These are phyloP conservation scores for Chydorus sphaericus DNA, from an alignment of 2,888 invertebrate species.

Conservation along the genomic window DNA sequence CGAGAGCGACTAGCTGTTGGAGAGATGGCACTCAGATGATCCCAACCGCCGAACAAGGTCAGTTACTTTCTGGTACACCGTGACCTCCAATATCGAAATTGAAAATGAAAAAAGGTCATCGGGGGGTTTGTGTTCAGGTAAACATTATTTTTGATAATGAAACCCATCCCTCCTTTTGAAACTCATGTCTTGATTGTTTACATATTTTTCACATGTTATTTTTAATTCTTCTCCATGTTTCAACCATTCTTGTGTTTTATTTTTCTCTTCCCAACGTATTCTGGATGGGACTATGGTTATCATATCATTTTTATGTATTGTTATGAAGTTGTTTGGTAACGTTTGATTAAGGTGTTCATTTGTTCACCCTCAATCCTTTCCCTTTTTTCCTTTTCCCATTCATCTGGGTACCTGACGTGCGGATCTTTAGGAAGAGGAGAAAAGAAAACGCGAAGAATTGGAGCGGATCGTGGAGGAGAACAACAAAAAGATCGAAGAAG, in stretches of 20 bases:
- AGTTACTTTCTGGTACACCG: slow-evolving; percentile 5
- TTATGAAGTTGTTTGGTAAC: no score
- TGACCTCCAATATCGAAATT: slow-evolving; percentile 5
- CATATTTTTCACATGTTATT: no score
- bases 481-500: slow-evolving; percentile 93
- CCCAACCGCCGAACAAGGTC: slow-evolving; percentile 3
- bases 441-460: slow-evolving; percentile 84
- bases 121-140: slow-evolving; percentile 4
- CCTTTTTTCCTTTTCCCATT: no score
- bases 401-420: slow-evolving; percentile 22
- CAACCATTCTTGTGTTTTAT: no score
- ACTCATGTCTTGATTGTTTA: no score
- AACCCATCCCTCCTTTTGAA: no score
- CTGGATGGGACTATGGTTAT: slow-evolving; percentile 2
- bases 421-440: slow-evolving; percentile 89
- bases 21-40: no score
- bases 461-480: slow-evolving; percentile 95
- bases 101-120: slow-evolving; percentile 4
- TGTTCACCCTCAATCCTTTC: slow-evolving; percentile 6
- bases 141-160: no score
- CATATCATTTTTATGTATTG: not conserved
- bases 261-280: no score
- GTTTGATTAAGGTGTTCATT: not conserved
- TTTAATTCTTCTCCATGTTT: no score
- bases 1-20: no score